Evolutionary conservation across 2,888 invertebrate genomes (phyloP), one percentile per base, ranked within the genome.

Genomic region (Anodontia alba): DNA sequence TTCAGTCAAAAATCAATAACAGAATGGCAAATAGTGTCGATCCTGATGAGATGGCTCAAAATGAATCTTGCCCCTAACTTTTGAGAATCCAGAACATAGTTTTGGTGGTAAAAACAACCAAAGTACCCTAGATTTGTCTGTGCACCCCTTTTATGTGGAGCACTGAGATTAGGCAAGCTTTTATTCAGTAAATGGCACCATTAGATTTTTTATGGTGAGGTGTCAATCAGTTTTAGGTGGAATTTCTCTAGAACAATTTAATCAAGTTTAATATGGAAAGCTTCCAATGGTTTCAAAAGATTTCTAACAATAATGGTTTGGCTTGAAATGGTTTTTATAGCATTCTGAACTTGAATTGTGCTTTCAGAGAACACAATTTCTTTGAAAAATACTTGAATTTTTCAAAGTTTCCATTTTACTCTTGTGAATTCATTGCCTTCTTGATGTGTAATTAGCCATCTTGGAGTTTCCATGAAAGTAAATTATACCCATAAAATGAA

Each of bases 281-380:
- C 62, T 62, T 31, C 62, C 33, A 29, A n/a, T 10, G 62, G 33
- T 17, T 31, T 33, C 10, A 3, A n/a, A 33, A 62, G 33, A 33
- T 20, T 62, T 62, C 62, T 5, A 8, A 20, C 20, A 31, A 62
- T 62, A 29, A 62, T 62, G 15, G 33, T 17, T 62, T 17, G 33
- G 31, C 29, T 62, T 62, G 33, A 62, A 38, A 62, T 62, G 62
- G 29, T 33, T 62, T 62, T 62, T 62, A 62, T 33, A 20, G 62
- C 62, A 8, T 62, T 62, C 31, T 7, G 8, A 62, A 62, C 17
- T 33, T 62, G 1, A 23, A 62, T 62, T 62, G 62, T 17, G 2
- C 62, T 62, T 62, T 62, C 10, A 62, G 20, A 33, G 29, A 33
- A 33, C 62, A 12, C 33, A 17, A 33, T 62, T 33, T 31, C 33